Evolutionary conservation across 1,140 invertebrate genomes (phyloP).

Genomic region (Mamestra configurata): DNA sequence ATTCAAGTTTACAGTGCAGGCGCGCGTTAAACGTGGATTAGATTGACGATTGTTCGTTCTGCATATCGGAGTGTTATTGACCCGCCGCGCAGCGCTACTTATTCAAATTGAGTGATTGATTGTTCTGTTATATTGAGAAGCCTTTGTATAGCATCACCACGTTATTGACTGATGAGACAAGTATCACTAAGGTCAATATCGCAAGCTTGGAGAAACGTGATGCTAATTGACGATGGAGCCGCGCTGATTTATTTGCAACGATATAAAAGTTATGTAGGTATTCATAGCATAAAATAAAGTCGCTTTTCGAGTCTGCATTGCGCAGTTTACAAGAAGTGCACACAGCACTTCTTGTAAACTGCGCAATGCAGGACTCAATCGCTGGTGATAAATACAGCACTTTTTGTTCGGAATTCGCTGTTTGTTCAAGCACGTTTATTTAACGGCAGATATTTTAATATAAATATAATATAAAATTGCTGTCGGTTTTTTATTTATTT

Average conservation of each 20-base stretch:
- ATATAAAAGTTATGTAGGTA: background rate
- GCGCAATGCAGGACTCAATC: too few relatives aligned
- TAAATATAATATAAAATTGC: background rate
- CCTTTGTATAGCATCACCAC: background rate
- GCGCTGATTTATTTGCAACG: background rate
- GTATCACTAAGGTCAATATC: conserved; percentile 1
- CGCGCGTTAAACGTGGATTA: background rate
- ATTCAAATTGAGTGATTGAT: conserved; percentile 27
- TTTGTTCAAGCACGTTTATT: background rate
- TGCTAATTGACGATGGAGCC: background rate
- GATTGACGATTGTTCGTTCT: background rate
- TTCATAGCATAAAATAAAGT: too few relatives aligned
- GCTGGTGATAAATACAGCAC: too few relatives aligned
- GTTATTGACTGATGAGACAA: conserved; percentile 2
- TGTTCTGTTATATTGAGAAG: conserved; percentile 36
- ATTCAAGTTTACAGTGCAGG: background rate
- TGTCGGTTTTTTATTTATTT: background rate
- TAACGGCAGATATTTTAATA: background rate
- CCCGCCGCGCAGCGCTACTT: background rate
- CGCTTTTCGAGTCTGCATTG: too few relatives aligned
- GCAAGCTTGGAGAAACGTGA: background rate
- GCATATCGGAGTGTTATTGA: conserved; percentile 14
- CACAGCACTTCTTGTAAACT: too few relatives aligned
- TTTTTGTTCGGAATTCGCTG: background rate
- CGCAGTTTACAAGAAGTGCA: too few relatives aligned